Percentiles rank a stretch among this genome's conserved stretches.
Conservation (phyloP, 2,797 vertebrate species). For the Coreius guichenoti region DNA sequence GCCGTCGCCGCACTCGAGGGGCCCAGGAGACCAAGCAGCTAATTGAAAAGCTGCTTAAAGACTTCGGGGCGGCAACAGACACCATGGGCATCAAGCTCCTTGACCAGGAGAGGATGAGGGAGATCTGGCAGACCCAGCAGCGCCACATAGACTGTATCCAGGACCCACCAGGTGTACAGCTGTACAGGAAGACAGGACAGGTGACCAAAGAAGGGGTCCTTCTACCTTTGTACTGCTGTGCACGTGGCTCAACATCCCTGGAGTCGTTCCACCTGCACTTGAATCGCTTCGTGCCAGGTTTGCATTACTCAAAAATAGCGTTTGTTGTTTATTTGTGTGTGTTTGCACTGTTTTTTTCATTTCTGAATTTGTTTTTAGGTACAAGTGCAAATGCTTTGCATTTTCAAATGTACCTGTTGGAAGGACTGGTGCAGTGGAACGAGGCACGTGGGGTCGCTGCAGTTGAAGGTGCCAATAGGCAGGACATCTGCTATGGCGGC, state of each 20-base stretch:
- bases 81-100: conserved; percentile 19
- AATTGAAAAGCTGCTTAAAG: not conserved
- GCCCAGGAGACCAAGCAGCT: conserved; percentile 22
- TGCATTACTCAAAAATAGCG: not conserved
- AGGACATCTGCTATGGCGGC: not conserved
- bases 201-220: too few relatives aligned
- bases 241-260: conserved; percentile 27
- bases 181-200: too few relatives aligned
- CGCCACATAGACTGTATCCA: conserved; percentile 10
- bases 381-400: not conserved
- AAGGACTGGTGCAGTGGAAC: not conserved
- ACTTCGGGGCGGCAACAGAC: not conserved
- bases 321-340: too few relatives aligned
- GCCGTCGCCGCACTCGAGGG: not conserved
- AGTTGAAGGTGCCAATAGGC: not conserved
- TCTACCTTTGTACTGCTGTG: too few relatives aligned
- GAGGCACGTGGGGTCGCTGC: not conserved
- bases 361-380: not conserved
- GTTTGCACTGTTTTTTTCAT: not conserved
- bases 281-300: conserved; percentile 40
- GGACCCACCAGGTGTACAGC: not conserved
- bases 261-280: conserved; percentile 46
- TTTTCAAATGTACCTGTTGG: conserved; percentile 18
- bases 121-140: not conserved
- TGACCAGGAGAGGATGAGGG: conserved; percentile 3